A percentile compares a stretch with the other conserved stretches of the same genome.
These are phyloP conservation scores for Drosophila sulfurigaster DNA, from an alignment of 1,140 invertebrate species.

Conservation along the genomic window DNA sequence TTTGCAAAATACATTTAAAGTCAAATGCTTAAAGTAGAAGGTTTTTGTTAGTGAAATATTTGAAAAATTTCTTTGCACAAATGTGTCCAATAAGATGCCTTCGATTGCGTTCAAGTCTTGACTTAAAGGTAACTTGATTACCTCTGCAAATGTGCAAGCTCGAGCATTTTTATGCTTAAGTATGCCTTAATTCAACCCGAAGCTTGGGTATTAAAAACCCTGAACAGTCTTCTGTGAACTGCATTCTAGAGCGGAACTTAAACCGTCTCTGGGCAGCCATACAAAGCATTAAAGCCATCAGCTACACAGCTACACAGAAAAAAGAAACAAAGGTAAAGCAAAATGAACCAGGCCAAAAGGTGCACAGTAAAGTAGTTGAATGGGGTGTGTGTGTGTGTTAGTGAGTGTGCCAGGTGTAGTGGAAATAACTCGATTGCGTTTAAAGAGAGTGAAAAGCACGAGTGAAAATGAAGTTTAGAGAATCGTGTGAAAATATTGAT, in stretches of 20 bases:
- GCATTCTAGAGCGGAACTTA: slow-evolving; percentile 7
- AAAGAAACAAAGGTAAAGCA: slow-evolving; percentile 49
- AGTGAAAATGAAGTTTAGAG: slow-evolving; percentile 23
- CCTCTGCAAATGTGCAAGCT: neutral
- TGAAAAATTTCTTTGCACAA: neutral
- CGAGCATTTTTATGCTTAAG: neutral
- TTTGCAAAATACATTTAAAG: neutral
- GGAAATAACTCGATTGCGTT: slow-evolving; percentile 32
- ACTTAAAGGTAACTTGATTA: neutral
- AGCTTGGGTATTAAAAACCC: slow-evolving; percentile 5
- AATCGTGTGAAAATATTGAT: slow-evolving; percentile 35
- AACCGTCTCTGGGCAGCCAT: slow-evolving; percentile 53
- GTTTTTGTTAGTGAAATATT: neutral
- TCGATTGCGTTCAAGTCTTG: neutral
- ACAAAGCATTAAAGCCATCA: slow-evolving; percentile 52
- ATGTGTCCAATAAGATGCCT: neutral
- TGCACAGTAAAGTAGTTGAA: slow-evolving; percentile 21
- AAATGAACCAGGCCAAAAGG: slow-evolving; percentile 68
- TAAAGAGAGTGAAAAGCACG: slow-evolving; percentile 16
- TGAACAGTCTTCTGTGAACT: neutral
- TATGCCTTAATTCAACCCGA: slow-evolving; percentile 9
- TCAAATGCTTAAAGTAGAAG: neutral
- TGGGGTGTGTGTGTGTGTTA: slow-evolving; percentile 1
- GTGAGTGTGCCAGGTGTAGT: slow-evolving; percentile 17
- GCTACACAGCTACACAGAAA: slow-evolving; percentile 28